Conservation (phyloP, 2,113 vertebrate genomes). For the Phyllopteryx taeniolatus region DNA sequence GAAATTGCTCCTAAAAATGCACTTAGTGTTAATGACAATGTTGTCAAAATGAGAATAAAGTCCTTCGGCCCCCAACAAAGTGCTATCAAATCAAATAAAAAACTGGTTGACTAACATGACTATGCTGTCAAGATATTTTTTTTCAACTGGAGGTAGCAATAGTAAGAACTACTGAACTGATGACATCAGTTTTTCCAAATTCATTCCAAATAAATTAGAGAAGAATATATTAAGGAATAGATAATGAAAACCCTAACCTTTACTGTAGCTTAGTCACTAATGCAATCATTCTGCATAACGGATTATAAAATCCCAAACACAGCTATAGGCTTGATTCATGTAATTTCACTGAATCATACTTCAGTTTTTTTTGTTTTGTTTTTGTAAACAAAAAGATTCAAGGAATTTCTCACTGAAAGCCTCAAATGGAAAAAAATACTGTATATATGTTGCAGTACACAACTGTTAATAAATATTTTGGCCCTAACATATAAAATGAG, state of each 20-base stretch:
- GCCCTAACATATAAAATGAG: not conserved
- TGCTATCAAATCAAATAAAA: conserved; percentile 9
- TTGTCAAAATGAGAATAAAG: not conserved
- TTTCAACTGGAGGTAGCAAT: conserved; percentile 21
- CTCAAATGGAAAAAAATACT: conserved; percentile 18
- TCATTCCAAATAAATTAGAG: conserved; percentile 16
- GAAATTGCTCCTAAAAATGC: conserved; percentile 47
- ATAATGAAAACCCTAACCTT: conserved; percentile 16
- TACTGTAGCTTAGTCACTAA: conserved; percentile 27
- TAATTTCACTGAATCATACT: conserved; percentile 20
- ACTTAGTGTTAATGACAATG: conserved; percentile 50
- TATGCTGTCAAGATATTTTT: conserved; percentile 14
- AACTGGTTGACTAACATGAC: conserved; percentile 8
- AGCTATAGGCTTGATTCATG: conserved; percentile 31
- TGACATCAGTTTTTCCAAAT: conserved; percentile 5
- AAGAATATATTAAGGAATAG: conserved; percentile 11
- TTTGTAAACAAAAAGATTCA: conserved; percentile 68
- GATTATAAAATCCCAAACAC: conserved; percentile 48
- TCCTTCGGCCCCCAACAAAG: conserved; percentile 18
- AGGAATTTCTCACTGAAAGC: conserved; percentile 22
- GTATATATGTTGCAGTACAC: conserved; percentile 21
- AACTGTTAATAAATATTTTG: conserved; percentile 5
- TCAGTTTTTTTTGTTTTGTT: conserved; percentile 54
- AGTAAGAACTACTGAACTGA: conserved; percentile 13
- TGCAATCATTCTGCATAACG: conserved; percentile 36